Evolutionary conservation across 2,113 vertebrate genomes (phyloP).

Genomic region (Chrysemys picta): DNA sequence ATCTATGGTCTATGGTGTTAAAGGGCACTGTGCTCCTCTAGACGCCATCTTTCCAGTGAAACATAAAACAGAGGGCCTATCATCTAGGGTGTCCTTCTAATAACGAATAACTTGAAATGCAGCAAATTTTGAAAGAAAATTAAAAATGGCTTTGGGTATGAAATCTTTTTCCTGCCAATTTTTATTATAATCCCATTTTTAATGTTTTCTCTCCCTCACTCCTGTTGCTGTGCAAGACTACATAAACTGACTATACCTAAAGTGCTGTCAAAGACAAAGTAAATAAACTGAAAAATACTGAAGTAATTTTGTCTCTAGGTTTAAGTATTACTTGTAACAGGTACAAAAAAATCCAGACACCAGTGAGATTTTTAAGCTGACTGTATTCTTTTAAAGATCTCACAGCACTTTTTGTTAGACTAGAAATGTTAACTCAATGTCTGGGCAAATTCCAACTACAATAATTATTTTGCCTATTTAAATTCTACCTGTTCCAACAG

Average conservation of each 20-base stretch:
- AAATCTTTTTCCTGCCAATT: neutral
- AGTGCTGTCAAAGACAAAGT: neutral
- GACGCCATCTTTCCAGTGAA: neutral
- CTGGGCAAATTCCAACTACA: neutral
- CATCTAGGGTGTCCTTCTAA: neutral
- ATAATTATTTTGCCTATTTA: neutral
- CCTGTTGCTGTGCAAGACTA: neutral
- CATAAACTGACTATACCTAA: neutral
- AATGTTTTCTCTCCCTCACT: too few species aligned
- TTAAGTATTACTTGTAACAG: neutral
- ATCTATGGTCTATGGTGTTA: neutral
- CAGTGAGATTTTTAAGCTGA: neutral
- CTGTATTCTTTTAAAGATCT: neutral
- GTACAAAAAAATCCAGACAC: neutral
- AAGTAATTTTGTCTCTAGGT: neutral
- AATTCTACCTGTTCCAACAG: neutral
- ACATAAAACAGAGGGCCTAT: neutral
- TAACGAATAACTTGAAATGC: neutral
- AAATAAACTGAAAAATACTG: neutral
- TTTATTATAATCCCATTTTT: neutral
- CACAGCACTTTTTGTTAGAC: neutral
- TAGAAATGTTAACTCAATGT: neutral
- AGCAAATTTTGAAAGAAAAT: neutral
- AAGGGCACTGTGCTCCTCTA: neutral
- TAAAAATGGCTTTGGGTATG: neutral